Conservation (phyloP, 1,140 invertebrate species). For the Saccostrea cuccullata region DNA sequence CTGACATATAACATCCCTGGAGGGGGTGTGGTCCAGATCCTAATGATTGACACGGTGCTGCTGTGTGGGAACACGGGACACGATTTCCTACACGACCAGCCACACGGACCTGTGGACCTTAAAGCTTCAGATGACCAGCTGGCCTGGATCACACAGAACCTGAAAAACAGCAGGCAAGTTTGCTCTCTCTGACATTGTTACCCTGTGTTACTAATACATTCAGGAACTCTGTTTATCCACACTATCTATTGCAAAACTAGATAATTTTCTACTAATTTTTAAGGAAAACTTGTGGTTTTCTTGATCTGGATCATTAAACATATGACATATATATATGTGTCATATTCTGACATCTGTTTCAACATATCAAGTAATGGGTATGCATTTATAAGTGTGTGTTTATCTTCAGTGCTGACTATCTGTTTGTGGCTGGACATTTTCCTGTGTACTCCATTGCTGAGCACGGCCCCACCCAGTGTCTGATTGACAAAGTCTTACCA, state of each 20-base stretch:
- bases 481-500: conserved; percentile 76
- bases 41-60: conserved; percentile 79
- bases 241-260: no score
- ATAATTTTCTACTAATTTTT: no score
- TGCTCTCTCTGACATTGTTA: not conserved
- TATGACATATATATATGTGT: no score
- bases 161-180: conserved; percentile 64
- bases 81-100: conserved; percentile 60
- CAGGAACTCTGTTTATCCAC: no score
- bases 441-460: conserved; percentile 80
- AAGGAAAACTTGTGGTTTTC: no score
- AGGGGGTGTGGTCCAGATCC: conserved; percentile 71
- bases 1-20: conserved; percentile 67
- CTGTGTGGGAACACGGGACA: conserved; percentile 78
- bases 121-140: conserved; percentile 75
- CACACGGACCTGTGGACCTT: conserved; percentile 60
- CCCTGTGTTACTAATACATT: no score
- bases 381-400: not conserved
- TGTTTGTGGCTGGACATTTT: conserved; percentile 80
- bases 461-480: conserved; percentile 79
- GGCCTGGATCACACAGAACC: conserved; percentile 77
- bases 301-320: no score
- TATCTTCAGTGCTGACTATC: conserved; percentile 56
- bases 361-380: no score
- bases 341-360: no score